Conservation (phyloP, 2,888 invertebrate genomes). For the Dioctria linearis region DNA sequence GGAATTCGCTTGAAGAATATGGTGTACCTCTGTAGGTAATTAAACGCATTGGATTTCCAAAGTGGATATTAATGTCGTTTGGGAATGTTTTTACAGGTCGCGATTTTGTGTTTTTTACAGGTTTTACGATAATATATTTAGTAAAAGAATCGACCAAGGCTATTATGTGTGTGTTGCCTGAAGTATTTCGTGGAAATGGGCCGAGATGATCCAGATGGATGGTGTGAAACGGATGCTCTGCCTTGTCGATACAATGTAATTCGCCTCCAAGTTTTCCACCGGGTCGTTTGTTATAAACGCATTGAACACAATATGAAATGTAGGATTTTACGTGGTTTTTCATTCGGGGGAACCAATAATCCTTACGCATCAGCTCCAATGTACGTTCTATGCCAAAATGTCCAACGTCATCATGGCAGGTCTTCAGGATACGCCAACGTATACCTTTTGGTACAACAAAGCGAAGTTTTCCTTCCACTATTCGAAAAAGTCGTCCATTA, state of each 20-base stretch:
- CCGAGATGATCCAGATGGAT: too few species aligned
- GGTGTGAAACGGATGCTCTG: too few species aligned
- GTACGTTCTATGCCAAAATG: conserved; percentile 39
- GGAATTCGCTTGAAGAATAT: too few species aligned
- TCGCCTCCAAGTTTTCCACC: neutral
- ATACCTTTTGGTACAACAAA: conserved; percentile 18
- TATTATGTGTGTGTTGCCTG: too few species aligned
- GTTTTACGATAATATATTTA: too few species aligned
- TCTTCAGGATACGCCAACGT: conserved; percentile 30
- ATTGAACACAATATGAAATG: neutral
- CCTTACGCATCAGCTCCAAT: neutral
- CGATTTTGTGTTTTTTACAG: too few species aligned
- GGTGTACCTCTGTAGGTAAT: too few species aligned
- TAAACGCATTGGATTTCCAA: too few species aligned
- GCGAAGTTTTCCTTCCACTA: neutral
- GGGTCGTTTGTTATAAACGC: neutral
- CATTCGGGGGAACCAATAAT: conserved; percentile 41
- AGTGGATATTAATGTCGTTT: too few species aligned
- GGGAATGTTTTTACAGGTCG: too few species aligned
- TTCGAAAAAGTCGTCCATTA: neutral
- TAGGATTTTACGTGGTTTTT: conserved; percentile 20
- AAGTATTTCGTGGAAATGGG: too few species aligned
- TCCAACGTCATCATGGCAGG: conserved; percentile 32
- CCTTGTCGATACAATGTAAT: neutral
- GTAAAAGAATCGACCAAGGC: too few species aligned